phyloP scores from a whole-genome alignment of 2,888 invertebrate genomes.

The Ethmia dodecea region DNA sequence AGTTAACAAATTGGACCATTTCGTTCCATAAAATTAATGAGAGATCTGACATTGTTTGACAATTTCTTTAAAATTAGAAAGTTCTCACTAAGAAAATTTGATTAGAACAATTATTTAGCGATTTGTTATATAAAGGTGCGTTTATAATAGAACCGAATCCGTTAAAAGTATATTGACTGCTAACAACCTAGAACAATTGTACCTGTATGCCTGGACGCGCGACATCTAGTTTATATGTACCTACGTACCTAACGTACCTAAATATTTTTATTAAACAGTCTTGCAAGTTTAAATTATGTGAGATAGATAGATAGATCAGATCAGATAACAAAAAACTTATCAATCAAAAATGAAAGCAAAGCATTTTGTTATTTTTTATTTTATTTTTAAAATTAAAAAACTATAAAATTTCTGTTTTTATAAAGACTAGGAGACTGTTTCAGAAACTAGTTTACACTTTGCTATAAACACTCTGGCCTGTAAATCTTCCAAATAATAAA shows the following conservation, averaged over 20 bases:
- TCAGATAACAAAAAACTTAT: no score
- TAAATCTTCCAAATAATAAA: not conserved
- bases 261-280: no score
- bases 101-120: slow-evolving; percentile 1
- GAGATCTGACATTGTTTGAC: slow-evolving; percentile 9
- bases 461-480: not conserved
- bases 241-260: no score
- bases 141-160: not conserved
- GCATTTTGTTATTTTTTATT: no score
- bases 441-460: not conserved
- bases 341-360: no score
- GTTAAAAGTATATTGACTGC: not conserved
- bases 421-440: not conserved
- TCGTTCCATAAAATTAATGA: slow-evolving; percentile 6
- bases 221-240: not conserved
- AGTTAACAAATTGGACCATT: slow-evolving; percentile 7
- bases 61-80: slow-evolving; percentile 4
- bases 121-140: not conserved
- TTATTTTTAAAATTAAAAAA: no score
- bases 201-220: not conserved
- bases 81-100: slow-evolving; percentile 1
- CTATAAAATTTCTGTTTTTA: not conserved
- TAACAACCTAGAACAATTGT: not conserved
- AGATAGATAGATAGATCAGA: no score
- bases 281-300: no score